Percentiles rank a stretch among this genome's conserved stretches.
Conservation (phyloP, 2,113 vertebrate genomes). For the Martes martes region DNA sequence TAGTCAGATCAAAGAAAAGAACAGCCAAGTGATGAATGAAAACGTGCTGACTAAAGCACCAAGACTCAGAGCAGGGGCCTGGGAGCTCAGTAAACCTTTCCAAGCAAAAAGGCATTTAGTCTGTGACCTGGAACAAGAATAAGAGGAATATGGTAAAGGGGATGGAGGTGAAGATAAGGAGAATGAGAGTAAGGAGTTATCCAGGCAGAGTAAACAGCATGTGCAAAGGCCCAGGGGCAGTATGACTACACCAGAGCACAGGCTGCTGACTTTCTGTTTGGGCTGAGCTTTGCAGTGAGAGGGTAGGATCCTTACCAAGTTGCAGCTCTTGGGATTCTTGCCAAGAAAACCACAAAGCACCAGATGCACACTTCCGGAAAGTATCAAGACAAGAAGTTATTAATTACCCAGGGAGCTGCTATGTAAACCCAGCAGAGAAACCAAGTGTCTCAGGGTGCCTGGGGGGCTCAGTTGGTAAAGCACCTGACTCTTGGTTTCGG, state of each 20-base stretch:
- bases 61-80: not conserved
- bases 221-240: conserved; percentile 12
- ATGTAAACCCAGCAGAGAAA: not conserved
- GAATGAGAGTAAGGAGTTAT: not conserved
- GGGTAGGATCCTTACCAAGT: not conserved
- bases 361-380: not conserved
- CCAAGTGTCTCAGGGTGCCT: not conserved
- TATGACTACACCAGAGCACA: not conserved
- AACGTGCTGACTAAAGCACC: not conserved
- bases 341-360: not conserved
- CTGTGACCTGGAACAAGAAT: not conserved
- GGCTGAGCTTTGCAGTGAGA: not conserved
- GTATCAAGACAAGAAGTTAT: not conserved
- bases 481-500: too few species aligned
- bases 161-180: not conserved
- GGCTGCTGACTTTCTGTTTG: not conserved
- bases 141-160: not conserved
- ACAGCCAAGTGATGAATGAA: not conserved
- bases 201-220: not conserved
- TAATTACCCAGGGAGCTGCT: not conserved
- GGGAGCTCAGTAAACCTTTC: not conserved
- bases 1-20: not conserved
- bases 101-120: not conserved
- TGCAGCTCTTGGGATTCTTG: not conserved
- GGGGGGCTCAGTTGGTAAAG: too few species aligned